Conservation (phyloP, 1,140 invertebrate genomes). For the Gryon sp. region DNA sequence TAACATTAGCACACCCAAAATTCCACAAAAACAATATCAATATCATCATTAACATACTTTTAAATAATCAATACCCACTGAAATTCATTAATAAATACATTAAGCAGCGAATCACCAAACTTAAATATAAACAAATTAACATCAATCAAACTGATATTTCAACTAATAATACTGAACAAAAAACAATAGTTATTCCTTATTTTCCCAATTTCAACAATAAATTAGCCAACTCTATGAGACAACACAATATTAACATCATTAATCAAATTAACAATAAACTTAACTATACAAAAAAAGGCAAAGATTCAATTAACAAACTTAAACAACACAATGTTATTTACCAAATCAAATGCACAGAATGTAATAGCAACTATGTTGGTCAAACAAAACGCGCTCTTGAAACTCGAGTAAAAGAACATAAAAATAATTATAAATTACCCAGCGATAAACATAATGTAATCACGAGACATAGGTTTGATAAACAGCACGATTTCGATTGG, state of each 20-base stretch:
- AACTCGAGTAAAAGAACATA: no score
- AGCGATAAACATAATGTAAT: no score
- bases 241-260: neutral
- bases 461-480: no score
- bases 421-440: slow-evolving; percentile 9
- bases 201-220: neutral
- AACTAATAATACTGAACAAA: no score
- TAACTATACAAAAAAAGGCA: neutral
- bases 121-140: neutral
- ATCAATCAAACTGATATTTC: no score
- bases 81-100: slow-evolving; percentile 17
- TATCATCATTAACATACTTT: neutral
- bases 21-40: slow-evolving; percentile 14
- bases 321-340: slow-evolving; percentile 1
- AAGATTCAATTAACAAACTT: neutral
- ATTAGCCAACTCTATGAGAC: no score
- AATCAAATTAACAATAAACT: slow-evolving; percentile 10
- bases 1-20: neutral
- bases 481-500: no score
- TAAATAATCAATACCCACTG: slow-evolving; percentile 2
- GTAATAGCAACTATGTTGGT: neutral
- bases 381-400: slow-evolving; percentile 4
- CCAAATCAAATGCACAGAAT: neutral
- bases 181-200: slow-evolving; percentile 7
- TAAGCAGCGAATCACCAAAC: slow-evolving; percentile 2